Percentiles rank a stretch among this genome's conserved stretches.
Conservation (phyloP, 2,113 vertebrate genomes). For the Falco punctatus region DNA sequence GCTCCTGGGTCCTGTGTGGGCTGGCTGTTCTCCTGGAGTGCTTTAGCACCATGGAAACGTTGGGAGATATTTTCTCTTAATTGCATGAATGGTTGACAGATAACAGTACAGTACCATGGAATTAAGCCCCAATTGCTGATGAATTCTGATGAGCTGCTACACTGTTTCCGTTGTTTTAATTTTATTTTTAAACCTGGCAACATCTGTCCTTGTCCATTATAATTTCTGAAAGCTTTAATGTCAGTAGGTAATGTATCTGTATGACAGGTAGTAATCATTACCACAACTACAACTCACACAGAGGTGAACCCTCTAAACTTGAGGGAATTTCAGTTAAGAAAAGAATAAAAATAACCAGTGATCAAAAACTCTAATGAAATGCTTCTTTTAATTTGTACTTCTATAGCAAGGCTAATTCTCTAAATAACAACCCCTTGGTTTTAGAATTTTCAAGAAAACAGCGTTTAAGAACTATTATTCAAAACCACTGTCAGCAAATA, state of each 20-base stretch:
- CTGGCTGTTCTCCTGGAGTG: constrained; percentile 73
- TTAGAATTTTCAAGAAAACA: not conserved
- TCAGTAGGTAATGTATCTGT: not conserved
- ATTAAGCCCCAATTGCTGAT: constrained; percentile 57
- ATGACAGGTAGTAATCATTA: not conserved
- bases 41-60: constrained; percentile 80
- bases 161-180: not conserved
- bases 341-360: not conserved
- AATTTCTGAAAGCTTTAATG: not conserved
- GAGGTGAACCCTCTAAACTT: not conserved
- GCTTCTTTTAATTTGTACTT: not conserved
- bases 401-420: not conserved
- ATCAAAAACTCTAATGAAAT: not conserved
- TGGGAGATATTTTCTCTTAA: constrained; percentile 75
- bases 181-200: constrained; percentile 39
- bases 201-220: constrained; percentile 3
- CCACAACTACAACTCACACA: not conserved
- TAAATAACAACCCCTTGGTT: not conserved
- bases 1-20: constrained; percentile 75
- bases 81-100: constrained; percentile 78
- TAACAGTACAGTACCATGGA: constrained; percentile 65
- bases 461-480: not conserved
- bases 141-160: constrained; percentile 65
- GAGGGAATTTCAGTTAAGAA: not conserved
- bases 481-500: not conserved